Conservation (phyloP, 2,113 vertebrate species). For the Sakesphorus luctuosus region DNA sequence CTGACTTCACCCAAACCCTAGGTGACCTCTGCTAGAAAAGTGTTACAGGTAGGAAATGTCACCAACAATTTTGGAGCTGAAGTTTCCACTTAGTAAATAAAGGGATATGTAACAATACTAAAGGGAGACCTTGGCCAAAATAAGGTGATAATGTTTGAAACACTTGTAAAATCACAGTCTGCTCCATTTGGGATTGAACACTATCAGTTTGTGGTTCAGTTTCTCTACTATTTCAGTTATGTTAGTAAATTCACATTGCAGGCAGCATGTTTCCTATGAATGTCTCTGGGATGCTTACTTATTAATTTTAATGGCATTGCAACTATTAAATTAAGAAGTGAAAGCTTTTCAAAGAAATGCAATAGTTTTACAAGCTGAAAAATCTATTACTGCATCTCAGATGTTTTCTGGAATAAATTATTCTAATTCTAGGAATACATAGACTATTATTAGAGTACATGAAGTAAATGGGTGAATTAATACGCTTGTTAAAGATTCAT, state of each 20-base stretch:
- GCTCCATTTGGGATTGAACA: background rate
- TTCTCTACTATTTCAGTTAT: background rate
- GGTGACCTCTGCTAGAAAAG: background rate
- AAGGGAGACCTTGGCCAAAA: background rate
- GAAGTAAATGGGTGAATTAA: background rate
- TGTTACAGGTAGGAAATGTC: background rate
- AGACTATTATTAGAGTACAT: background rate
- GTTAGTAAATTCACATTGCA: background rate
- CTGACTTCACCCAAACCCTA: background rate
- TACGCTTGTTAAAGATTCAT: background rate
- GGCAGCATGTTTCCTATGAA: background rate
- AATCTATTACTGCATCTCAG: background rate
- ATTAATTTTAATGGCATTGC: background rate
- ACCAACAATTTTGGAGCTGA: background rate
- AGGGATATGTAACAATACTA: background rate
- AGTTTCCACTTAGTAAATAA: background rate
- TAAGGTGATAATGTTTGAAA: background rate
- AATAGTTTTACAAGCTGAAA: background rate
- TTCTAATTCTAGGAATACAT: background rate
- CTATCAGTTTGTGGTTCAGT: background rate
- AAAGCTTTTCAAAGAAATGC: background rate
- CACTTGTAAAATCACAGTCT: background rate
- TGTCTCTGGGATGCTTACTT: background rate
- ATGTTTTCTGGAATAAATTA: background rate
- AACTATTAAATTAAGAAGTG: background rate